These are phyloP conservation scores for Elysia crispata DNA, from an alignment of 2,888 invertebrate genomes.

Conservation along the genomic window DNA sequence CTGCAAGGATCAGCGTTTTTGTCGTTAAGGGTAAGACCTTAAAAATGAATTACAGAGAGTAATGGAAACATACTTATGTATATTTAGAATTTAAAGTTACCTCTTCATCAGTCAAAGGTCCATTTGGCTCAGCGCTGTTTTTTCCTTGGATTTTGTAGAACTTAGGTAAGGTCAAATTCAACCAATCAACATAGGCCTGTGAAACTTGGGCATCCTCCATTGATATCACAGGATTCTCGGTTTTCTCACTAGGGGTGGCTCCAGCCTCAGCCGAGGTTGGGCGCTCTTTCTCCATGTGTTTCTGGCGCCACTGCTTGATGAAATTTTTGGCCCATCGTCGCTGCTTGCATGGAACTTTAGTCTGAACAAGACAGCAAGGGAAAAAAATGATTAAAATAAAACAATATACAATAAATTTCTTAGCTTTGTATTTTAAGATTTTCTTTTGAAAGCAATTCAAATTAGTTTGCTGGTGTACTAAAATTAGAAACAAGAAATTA, in stretches of 20 bases:
- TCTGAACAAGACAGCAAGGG: too few species aligned
- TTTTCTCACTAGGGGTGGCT: background rate
- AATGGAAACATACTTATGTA: too few species aligned
- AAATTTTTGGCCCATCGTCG: conserved; percentile 40
- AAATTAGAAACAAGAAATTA: too few species aligned
- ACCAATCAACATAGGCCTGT: conserved; percentile 42
- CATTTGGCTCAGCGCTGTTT: background rate
- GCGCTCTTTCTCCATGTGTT: conserved; percentile 34
- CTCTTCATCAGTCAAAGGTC: background rate
- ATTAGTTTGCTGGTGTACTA: too few species aligned
- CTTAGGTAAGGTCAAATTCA: conserved; percentile 25
- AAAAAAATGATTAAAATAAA: too few species aligned
- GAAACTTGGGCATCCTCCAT: conserved; percentile 35
- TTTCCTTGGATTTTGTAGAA: conserved; percentile 29
- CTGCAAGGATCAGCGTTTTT: too few species aligned
- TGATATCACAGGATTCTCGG: background rate
- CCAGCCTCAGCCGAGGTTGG: conserved; percentile 40
- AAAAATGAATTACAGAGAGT: too few species aligned
- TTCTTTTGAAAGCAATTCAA: too few species aligned
- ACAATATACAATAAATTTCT: too few species aligned
- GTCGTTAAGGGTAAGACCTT: too few species aligned
- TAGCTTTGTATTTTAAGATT: too few species aligned
- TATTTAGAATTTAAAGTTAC: background rate
- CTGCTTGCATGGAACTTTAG: conserved; percentile 7
- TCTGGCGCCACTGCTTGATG: conserved; percentile 39